A percentile compares a stretch with the other conserved stretches of the same genome.
Conservation (phyloP, 2,888 invertebrate genomes). For the Drosophila setosimentum region DNA sequence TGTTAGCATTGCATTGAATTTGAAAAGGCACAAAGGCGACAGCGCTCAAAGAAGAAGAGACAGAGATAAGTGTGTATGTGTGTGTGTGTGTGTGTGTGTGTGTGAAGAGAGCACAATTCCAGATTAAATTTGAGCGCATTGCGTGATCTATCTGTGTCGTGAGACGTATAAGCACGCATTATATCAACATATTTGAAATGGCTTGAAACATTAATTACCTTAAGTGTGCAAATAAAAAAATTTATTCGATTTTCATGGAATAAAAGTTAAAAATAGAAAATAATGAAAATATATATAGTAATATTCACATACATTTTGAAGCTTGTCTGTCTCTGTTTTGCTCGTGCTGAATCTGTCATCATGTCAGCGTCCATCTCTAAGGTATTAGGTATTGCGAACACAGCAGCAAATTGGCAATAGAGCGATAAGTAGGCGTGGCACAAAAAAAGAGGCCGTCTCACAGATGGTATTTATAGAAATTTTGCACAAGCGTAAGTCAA, state of each 20-base stretch:
- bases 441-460: background rate
- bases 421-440: slow-evolving; percentile 16
- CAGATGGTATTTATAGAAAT: slow-evolving; percentile 68
- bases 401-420: slow-evolving; percentile 66
- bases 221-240: background rate
- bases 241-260: background rate
- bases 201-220: background rate
- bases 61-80: background rate
- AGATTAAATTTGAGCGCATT: slow-evolving; percentile 21
- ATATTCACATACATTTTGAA: background rate
- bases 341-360: background rate
- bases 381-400: slow-evolving; percentile 67
- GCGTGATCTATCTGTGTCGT: background rate
- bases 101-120: slow-evolving; percentile 10
- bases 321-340: background rate
- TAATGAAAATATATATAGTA: background rate
- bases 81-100: too few relatives aligned
- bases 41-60: slow-evolving; percentile 24
- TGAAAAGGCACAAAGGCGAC: slow-evolving; percentile 63
- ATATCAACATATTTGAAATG: background rate
- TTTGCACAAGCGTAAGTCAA: slow-evolving; percentile 50
- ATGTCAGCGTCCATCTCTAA: slow-evolving; percentile 2
- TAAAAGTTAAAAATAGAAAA: background rate
- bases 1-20: slow-evolving; percentile 68
- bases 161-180: background rate